Percentiles rank a stretch among this genome's conserved stretches.
Evolutionary conservation across 2,888 invertebrate genomes (phyloP).

Genomic region (Apamea monoglypha): DNA sequence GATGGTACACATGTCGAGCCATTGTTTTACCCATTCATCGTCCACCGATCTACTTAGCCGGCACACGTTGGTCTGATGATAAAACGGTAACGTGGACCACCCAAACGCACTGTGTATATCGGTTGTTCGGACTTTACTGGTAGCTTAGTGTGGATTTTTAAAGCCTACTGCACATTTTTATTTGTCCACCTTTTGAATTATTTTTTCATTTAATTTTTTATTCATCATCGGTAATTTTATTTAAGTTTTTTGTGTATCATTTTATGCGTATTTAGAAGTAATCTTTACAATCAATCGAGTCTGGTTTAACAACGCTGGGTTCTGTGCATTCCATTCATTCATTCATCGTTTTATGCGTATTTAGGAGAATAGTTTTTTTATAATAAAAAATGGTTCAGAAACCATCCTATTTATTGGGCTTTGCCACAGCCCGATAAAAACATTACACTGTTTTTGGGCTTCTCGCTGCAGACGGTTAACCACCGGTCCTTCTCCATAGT

Average conservation of each 20-base stretch:
- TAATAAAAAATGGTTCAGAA: neutral
- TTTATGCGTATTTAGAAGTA: too few relatives aligned
- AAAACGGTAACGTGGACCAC: constrained; percentile 87
- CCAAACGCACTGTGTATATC: constrained; percentile 78
- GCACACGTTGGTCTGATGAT: constrained; percentile 75
- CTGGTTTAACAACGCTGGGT: too few relatives aligned
- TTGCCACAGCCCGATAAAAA: neutral
- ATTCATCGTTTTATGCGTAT: neutral
- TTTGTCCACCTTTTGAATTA: neutral
- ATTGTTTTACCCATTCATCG: constrained; percentile 55
- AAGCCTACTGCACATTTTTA: neutral
- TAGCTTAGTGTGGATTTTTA: constrained; percentile 68
- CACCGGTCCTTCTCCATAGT: too few relatives aligned
- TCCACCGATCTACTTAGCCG: constrained; percentile 66
- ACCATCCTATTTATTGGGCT: neutral
- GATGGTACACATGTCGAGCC: constrained; percentile 48
- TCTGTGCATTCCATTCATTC: too few relatives aligned
- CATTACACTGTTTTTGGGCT: neutral
- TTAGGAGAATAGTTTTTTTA: neutral
- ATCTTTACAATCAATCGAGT: too few relatives aligned
- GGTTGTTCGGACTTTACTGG: constrained; percentile 66
- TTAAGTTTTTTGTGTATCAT: too few relatives aligned
- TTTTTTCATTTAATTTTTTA: too few relatives aligned
- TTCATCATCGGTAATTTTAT: too few relatives aligned
- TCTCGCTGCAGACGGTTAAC: neutral